A percentile compares a stretch with the other conserved stretches of the same genome.
These are phyloP conservation scores for Cheilinus undulatus DNA, from an alignment of 2,113 vertebrate genomes.

Conservation along the genomic window DNA sequence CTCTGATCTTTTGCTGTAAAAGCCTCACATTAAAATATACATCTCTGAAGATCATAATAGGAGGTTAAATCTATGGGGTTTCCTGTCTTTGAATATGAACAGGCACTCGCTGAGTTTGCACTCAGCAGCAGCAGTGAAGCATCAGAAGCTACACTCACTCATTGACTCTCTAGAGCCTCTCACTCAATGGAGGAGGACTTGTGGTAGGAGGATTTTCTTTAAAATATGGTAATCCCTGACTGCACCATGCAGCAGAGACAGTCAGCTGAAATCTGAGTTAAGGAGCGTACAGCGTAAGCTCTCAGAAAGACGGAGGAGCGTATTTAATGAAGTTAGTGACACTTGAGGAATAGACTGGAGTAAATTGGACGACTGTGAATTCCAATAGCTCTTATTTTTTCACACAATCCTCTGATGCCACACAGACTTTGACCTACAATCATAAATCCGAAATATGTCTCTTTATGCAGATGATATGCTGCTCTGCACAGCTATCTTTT, in stretches of 20 bases:
- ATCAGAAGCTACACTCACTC: conserved; percentile 47
- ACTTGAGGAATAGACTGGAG: conserved; percentile 67
- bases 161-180: conserved; percentile 35
- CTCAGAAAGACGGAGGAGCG: conserved; percentile 40
- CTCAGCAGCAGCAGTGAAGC: conserved; percentile 29
- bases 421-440: conserved; percentile 42
- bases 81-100: conserved; percentile 42
- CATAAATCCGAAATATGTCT: conserved; percentile 1
- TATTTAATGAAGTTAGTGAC: conserved; percentile 76
- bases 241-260: conserved; percentile 59
- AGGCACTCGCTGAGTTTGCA: conserved; percentile 39
- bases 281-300: conserved; percentile 69
- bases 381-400: conserved; percentile 25
- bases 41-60: conserved; percentile 23
- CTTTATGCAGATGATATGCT: conserved; percentile 25
- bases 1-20: conserved; percentile 36
- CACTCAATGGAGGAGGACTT: conserved; percentile 46
- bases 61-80: conserved; percentile 35
- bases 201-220: conserved; percentile 67
- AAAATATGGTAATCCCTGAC: conserved; percentile 81
- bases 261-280: conserved; percentile 69
- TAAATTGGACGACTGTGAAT: conserved; percentile 42
- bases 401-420: conserved; percentile 38
- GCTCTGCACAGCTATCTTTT: not conserved
- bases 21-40: conserved; percentile 36